Evolutionary conservation across 2,797 vertebrate genomes (phyloP), one percentile per base, ranked within the genome.

Genomic region (Schizopygopsis malacanthus): DNA sequence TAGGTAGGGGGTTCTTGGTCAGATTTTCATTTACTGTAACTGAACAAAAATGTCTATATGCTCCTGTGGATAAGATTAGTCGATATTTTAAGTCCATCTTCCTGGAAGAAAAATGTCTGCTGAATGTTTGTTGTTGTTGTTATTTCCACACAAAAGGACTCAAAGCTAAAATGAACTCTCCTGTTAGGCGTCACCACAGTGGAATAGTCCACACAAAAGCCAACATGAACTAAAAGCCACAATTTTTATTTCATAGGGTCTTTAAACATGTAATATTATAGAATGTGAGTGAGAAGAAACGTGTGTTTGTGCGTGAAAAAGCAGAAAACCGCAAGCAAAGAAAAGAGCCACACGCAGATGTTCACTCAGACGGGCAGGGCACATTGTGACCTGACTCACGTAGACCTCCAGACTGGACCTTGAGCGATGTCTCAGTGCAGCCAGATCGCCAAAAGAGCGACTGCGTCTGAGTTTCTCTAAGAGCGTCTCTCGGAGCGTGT

Each of bases 401-500:
- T 97, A 98, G 91, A 96, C 95, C 95, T 97, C 97, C 95, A 97
- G 96, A 94, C 96, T 97, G 95, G 96, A 96, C 94, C 95, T 96
- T 93, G 97, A 96, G 93, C 96, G 96, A 92, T 97, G 96, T 93
- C 97, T 96, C 89, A 98, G 96, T 61, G 96, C 97, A 92, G 97
- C 96, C 96, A 99, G 96, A 95, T 99, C 98, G 90, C 98, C 97
- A 95, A 98, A 97, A 84, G 98, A 99, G 92, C 96, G 96, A 95
- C 96, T 98, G 94, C 97, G 96, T 90, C 96, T 97, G 90, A 99
- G 95, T 95, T 97, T 98, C 95, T 98, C 98, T 94, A 99, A 96
- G 93, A 99, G 96, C 92, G 96, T 95, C 92, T 98, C 97, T 90
- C 97, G 96, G 91, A 99, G 96, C 93, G 95, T 95, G 92, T 97